These are phyloP conservation scores for Zosterops japonicus DNA, from an alignment of 2,113 vertebrate species.

Conservation along the genomic window DNA sequence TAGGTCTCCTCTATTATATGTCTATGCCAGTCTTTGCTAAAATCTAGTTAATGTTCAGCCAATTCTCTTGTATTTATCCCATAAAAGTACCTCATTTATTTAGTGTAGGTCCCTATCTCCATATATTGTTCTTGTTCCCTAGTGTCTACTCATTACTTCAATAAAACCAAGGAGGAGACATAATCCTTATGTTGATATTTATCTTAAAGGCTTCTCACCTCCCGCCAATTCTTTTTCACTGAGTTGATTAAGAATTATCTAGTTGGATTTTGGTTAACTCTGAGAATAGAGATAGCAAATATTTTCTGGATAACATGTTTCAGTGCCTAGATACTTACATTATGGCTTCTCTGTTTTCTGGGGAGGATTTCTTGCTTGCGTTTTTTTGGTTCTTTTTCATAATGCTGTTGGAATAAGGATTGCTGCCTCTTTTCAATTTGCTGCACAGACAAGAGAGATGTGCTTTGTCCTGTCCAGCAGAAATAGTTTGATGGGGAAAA, in stretches of 20 bases:
- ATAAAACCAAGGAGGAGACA: background rate
- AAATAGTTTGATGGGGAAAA: background rate
- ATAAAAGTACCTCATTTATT: background rate
- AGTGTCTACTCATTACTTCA: background rate
- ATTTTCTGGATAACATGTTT: background rate
- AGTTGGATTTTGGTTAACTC: background rate
- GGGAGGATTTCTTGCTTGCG: background rate
- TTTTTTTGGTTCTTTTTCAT: fast-evolving
- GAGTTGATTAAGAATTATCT: background rate
- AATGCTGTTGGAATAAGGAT: background rate
- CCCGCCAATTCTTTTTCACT: background rate
- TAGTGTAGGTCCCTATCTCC: background rate
- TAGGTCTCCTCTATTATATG: background rate
- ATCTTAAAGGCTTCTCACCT: background rate
- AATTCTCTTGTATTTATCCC: background rate
- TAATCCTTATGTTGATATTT: background rate
- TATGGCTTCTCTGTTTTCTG: background rate
- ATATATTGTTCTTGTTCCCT: background rate
- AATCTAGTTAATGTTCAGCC: background rate
- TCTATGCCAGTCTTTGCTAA: background rate
- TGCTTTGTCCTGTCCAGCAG: background rate
- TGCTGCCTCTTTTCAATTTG: background rate
- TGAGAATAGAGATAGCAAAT: background rate
- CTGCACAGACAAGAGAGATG: background rate
- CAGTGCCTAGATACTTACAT: background rate